phyloP scores from a whole-genome alignment of 2,797 vertebrate species.

The Gallirallus australis region DNA sequence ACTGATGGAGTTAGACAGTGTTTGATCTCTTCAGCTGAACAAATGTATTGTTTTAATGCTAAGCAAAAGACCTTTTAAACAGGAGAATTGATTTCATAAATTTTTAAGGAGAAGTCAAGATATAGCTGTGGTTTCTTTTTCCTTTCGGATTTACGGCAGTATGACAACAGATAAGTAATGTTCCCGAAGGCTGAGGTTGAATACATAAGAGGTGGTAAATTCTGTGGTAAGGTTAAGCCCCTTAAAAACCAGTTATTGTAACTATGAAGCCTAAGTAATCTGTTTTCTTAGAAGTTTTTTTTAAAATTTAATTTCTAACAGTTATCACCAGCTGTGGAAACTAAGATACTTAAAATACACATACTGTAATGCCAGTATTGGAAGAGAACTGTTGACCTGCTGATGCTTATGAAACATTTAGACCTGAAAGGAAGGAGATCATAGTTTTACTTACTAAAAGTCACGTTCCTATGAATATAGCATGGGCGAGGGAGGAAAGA shows the following conservation, averaged over 20 bases:
- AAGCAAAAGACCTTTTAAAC: conserved; percentile 7
- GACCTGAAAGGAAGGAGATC: background rate
- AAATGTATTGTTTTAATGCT: conserved; percentile 47
- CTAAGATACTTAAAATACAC: background rate
- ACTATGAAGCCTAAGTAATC: background rate
- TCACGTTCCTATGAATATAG: background rate
- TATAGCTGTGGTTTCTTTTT: background rate
- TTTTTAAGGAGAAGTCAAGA: background rate
- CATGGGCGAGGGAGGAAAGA: background rate
- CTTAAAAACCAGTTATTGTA: background rate
- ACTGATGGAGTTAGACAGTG: conserved; percentile 10
- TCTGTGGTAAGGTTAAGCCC: background rate
- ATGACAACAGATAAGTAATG: background rate
- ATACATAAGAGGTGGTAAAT: background rate
- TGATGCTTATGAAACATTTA: background rate
- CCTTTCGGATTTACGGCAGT: background rate
- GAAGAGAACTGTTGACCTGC: background rate
- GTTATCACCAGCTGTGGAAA: background rate
- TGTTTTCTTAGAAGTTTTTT: background rate
- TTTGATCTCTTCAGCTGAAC: conserved; percentile 49
- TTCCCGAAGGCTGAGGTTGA: background rate
- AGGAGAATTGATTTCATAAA: background rate
- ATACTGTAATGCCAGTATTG: background rate
- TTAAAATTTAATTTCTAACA: background rate
- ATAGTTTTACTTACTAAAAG: background rate